Percentiles rank a stretch among this genome's conserved stretches.
phyloP scores from a whole-genome alignment of 2,797 vertebrate species.

The Novumbra hubbsi region DNA sequence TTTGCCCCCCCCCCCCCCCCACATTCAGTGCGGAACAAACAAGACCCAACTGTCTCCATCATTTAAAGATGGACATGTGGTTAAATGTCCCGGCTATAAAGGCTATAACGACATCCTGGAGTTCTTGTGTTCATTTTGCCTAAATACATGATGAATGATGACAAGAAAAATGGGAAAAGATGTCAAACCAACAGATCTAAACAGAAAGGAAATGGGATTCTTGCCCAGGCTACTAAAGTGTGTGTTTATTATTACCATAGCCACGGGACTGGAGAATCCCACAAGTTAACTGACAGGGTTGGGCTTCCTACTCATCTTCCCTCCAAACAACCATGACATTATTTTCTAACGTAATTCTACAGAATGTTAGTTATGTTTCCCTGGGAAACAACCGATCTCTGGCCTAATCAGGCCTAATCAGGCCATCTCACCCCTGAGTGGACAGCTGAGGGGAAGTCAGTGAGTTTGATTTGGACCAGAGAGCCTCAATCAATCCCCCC shows the following conservation, averaged over 20 bases:
- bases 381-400: background rate
- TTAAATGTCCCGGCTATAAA: slow-evolving; percentile 20
- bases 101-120: slow-evolving; percentile 21
- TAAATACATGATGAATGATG: slow-evolving; percentile 31
- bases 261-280: slow-evolving; percentile 40
- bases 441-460: background rate
- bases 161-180: slow-evolving; percentile 11
- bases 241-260: slow-evolving; percentile 30
- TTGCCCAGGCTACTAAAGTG: slow-evolving; percentile 2
- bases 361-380: slow-evolving; percentile 10
- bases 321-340: background rate
- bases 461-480: slow-evolving; percentile 21
- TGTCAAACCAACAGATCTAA: slow-evolving; percentile 16
- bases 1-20: background rate
- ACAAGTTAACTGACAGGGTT: slow-evolving; percentile 25
- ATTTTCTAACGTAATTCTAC: background rate
- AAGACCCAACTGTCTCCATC: slow-evolving; percentile 3
- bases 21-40: slow-evolving; percentile 16
- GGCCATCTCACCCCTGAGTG: slow-evolving; percentile 19
- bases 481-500: slow-evolving; percentile 3
- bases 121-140: slow-evolving; percentile 16
- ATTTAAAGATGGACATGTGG: slow-evolving; percentile 13
- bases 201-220: slow-evolving; percentile 22
- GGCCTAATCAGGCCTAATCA: background rate
- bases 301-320: slow-evolving; percentile 8